Conservation (phyloP, 2,888 invertebrate species). For the Drosophila affinis region DNA sequence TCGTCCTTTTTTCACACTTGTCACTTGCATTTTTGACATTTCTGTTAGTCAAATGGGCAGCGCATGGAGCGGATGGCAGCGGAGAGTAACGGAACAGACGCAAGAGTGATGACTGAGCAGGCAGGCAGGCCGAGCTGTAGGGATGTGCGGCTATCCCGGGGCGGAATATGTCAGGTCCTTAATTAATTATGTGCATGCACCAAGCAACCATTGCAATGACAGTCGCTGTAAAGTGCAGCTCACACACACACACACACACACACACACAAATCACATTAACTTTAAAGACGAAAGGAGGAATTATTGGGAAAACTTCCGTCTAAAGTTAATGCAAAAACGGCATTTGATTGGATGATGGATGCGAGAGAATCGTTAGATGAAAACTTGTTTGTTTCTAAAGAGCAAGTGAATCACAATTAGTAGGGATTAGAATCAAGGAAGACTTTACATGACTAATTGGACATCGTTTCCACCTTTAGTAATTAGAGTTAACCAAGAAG, state of each 20-base stretch:
- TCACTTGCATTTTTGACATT: slow-evolving; percentile 79
- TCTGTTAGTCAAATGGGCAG: slow-evolving; percentile 65
- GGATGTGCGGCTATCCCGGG: slow-evolving; percentile 2
- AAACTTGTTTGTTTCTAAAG: too few species aligned
- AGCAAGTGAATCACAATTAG: too few species aligned
- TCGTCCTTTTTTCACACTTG: slow-evolving; percentile 77
- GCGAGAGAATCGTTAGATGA: not conserved
- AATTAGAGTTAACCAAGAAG: not conserved
- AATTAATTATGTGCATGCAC: slow-evolving; percentile 76
- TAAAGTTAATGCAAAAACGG: not conserved
- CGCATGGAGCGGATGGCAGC: slow-evolving; percentile 5
- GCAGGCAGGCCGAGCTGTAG: too few species aligned
- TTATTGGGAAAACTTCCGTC: not conserved
- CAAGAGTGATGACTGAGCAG: slow-evolving; percentile 32
- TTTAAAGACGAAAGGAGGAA: slow-evolving; percentile 2
- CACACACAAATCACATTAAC: slow-evolving; percentile 18
- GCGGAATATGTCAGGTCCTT: slow-evolving; percentile 60
- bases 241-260: slow-evolving; percentile 13
- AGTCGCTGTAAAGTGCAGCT: slow-evolving; percentile 61
- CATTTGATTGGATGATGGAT: not conserved
- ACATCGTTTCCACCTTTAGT: not conserved
- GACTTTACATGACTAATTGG: too few species aligned
- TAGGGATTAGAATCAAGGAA: not conserved
- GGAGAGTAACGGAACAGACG: not conserved
- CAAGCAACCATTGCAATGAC: slow-evolving; percentile 57